Evolutionary conservation across 2,113 vertebrate genomes (phyloP).

Genomic region (Callocephalon fimbriatum): DNA sequence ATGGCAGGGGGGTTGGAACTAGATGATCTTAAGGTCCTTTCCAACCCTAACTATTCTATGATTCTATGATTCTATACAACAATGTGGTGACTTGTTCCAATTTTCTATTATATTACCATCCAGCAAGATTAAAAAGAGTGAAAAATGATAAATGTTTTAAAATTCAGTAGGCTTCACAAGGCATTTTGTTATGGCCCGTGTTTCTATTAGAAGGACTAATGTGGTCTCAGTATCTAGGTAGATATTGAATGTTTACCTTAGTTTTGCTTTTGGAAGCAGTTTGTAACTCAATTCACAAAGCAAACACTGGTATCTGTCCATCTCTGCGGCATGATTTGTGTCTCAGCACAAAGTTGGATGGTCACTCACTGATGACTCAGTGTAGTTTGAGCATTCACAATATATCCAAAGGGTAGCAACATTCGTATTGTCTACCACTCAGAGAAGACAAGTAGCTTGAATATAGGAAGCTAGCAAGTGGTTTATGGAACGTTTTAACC

Average conservation of each 20-base stretch:
- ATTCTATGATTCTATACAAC: no score
- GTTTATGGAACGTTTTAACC: not conserved
- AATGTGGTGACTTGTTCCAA: not conserved
- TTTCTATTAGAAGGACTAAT: not conserved
- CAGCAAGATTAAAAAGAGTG: not conserved
- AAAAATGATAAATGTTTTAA: not conserved
- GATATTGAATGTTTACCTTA: not conserved
- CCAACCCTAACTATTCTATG: no score
- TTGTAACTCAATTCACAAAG: not conserved
- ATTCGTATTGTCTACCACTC: not conserved
- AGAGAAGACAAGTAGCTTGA: not conserved
- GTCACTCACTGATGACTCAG: conserved; percentile 17
- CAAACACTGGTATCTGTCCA: not conserved
- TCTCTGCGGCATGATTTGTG: not conserved
- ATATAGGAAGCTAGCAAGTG: not conserved
- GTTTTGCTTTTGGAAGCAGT: not conserved
- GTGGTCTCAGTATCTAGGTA: not conserved
- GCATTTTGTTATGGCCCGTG: not conserved
- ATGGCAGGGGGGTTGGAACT: no score
- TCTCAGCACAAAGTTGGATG: not conserved
- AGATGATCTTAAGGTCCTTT: no score
- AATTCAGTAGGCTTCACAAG: fast-evolving
- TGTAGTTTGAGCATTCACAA: not conserved
- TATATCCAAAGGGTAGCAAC: not conserved
- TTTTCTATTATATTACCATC: not conserved